Conservation (phyloP, 2,888 invertebrate genomes). For the Drosophila austrosaltans region DNA sequence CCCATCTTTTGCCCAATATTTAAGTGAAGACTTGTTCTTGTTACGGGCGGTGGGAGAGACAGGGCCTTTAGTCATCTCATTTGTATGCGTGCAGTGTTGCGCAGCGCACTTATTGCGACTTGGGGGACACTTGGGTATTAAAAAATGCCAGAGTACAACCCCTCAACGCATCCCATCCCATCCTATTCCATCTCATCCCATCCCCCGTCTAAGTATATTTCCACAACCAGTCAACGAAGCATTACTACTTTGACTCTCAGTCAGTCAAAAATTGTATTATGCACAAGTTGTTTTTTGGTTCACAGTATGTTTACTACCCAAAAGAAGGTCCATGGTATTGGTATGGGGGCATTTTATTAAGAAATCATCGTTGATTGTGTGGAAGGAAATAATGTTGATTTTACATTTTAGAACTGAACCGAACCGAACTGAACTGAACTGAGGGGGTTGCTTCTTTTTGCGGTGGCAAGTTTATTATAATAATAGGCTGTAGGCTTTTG, state of each 20-base stretch:
- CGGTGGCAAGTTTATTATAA: constrained; percentile 68
- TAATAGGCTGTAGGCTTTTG: constrained; percentile 65
- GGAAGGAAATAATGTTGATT: constrained; percentile 77
- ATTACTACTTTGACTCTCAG: constrained; percentile 65
- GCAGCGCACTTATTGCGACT: constrained; percentile 73
- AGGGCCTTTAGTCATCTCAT: constrained; percentile 49
- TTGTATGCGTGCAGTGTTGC: constrained; percentile 75
- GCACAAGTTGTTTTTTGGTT: constrained; percentile 55
- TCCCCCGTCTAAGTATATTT: constrained; percentile 25
- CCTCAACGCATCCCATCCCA: constrained; percentile 20
- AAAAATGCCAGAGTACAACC: constrained; percentile 67
- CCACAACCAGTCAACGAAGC: constrained; percentile 66
- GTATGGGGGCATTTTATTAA: constrained; percentile 68
- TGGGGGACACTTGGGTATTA: constrained; percentile 75
- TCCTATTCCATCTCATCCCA: constrained; percentile 19
- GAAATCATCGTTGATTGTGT: constrained; percentile 78
- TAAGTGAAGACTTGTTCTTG: constrained; percentile 2
- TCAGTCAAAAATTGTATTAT: constrained; percentile 73
- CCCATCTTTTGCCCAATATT: constrained; percentile 22
- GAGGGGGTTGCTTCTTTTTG: constrained; percentile 35
- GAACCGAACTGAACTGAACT: constrained; percentile 34
- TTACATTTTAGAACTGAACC: constrained; percentile 62
- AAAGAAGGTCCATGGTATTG: constrained; percentile 2
- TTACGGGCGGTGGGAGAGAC: not conserved
- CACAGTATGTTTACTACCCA: constrained; percentile 34